These are phyloP conservation scores for Zapus hudsonius DNA, from an alignment of 2,113 vertebrate species.

Conservation along the genomic window DNA sequence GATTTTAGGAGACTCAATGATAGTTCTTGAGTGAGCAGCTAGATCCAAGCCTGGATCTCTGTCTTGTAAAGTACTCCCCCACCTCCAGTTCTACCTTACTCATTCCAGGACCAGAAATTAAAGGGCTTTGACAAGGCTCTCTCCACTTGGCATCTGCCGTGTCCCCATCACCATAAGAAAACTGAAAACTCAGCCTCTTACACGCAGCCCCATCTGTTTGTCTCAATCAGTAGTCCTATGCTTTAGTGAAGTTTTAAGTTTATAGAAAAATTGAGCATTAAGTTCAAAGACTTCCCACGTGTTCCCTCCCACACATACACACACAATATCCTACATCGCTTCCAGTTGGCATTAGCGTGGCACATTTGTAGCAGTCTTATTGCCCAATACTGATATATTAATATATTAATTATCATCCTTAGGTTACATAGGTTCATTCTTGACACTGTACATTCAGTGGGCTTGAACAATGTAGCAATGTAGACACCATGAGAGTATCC, in stretches of 20 bases:
- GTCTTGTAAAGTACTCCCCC: background rate
- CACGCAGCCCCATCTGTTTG: background rate
- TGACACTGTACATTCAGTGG: background rate
- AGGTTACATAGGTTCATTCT: background rate
- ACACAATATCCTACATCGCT: background rate
- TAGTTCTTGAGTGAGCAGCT: background rate
- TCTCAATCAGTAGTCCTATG: background rate
- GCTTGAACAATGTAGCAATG: background rate
- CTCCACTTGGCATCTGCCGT: background rate
- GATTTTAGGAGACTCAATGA: background rate
- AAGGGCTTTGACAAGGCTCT: background rate
- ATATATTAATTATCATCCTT: background rate
- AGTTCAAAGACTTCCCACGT: background rate
- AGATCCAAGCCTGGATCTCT: background rate
- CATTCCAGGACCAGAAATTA: background rate
- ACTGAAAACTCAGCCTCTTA: background rate
- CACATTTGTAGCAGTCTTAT: background rate
- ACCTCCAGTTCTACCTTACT: background rate
- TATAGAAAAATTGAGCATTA: background rate
- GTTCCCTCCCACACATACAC: background rate
- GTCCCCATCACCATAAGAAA: background rate
- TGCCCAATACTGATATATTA: background rate
- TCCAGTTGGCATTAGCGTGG: background rate
- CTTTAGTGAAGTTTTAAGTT: slow-evolving; percentile 3
- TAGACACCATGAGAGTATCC: background rate